Evolutionary conservation across 2,113 vertebrate species (phyloP).

Genomic region (Anseranas semipalmata): DNA sequence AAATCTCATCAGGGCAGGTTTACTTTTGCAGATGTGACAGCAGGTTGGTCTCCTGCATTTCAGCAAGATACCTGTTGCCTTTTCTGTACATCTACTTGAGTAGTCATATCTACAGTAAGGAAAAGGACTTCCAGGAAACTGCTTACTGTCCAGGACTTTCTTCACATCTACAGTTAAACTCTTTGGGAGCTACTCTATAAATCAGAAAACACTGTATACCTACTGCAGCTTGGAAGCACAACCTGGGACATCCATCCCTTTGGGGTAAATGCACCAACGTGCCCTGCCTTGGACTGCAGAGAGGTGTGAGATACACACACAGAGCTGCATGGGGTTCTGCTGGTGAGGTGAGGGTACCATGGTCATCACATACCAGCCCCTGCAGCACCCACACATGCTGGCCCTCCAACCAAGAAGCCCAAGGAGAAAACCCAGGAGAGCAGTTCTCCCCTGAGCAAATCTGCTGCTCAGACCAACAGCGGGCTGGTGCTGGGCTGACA

Average conservation of each 20-base stretch:
- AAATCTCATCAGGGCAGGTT: neutral
- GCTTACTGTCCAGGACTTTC: neutral
- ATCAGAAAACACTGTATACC: neutral
- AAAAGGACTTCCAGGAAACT: neutral
- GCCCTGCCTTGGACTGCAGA: neutral
- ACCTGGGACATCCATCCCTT: neutral
- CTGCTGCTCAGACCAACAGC: neutral
- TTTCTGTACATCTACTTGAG: neutral
- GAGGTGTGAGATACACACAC: fast-evolving
- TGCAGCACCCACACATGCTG: neutral
- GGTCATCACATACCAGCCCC: neutral
- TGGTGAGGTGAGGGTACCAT: neutral
- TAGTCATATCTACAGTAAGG: neutral
- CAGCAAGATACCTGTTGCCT: neutral
- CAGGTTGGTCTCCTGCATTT: neutral
- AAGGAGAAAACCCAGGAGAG: neutral
- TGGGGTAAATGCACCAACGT: neutral
- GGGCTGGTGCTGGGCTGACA: neutral
- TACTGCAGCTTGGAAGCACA: neutral
- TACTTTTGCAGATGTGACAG: neutral
- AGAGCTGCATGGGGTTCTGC: neutral
- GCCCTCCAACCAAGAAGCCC: neutral
- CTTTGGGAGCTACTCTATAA: neutral
- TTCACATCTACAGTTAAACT: neutral
- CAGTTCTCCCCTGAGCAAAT: neutral